Evolutionary conservation across 1,140 invertebrate species (phyloP).

Genomic region (Scylla paramamosain): DNA sequence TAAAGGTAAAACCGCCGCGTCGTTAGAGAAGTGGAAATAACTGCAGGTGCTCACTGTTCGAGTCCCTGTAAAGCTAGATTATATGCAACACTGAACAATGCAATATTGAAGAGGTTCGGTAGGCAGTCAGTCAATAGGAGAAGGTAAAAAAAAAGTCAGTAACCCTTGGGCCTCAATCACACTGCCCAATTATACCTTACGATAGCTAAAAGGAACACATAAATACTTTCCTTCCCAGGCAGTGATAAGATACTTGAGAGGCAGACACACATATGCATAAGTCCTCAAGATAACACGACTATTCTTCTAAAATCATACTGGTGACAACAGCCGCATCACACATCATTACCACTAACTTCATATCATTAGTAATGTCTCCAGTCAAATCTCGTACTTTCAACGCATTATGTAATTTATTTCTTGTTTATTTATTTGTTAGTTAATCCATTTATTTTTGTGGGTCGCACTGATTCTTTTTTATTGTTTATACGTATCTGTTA

Average conservation of each 20-base stretch:
- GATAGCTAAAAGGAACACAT: conserved; percentile 35
- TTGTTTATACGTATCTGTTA: no score
- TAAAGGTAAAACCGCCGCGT: not conserved
- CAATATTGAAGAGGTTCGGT: conserved; percentile 59
- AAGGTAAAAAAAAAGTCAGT: conserved; percentile 26
- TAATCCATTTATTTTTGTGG: not conserved
- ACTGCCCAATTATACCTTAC: not conserved
- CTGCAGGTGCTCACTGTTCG: conserved; percentile 37
- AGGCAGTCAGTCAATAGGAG: conserved; percentile 57
- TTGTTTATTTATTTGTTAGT: not conserved
- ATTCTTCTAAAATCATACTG: not conserved
- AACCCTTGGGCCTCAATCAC: not conserved
- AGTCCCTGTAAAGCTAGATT: conserved; percentile 25
- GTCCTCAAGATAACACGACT: conserved; percentile 41
- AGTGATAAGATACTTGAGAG: conserved; percentile 57
- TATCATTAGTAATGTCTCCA: not conserved
- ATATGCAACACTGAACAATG: conserved; percentile 67
- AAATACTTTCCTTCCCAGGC: conserved; percentile 42
- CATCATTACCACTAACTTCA: not conserved
- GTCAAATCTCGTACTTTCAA: conserved; percentile 61
- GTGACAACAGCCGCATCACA: conserved; percentile 45
- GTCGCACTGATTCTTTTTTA: no score
- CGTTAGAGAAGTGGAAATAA: not conserved
- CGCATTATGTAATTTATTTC: not conserved
- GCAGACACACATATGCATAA: not conserved